phyloP scores from a whole-genome alignment of 2,888 invertebrate species.

The Thera britannica region DNA sequence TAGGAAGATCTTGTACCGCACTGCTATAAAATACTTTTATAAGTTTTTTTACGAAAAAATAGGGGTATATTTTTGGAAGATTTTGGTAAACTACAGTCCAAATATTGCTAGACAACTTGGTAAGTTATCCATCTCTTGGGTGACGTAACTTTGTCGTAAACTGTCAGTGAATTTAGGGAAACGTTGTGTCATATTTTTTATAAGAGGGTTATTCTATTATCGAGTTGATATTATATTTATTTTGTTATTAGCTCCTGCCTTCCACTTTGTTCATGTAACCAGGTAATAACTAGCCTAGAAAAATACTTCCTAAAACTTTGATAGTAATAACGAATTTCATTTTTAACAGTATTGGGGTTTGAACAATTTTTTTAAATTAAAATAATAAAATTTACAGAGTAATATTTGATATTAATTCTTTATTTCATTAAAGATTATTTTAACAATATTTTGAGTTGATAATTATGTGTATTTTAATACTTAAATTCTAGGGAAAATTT shows the following conservation, averaged over 20 bases:
- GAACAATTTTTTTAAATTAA: not conserved
- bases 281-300: too few relatives aligned
- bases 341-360: too few relatives aligned
- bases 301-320: too few relatives aligned
- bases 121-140: slow-evolving; percentile 10
- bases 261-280: too few relatives aligned
- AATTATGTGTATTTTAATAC: not conserved
- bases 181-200: not conserved
- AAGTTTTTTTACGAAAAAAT: not conserved
- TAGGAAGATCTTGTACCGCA: too few relatives aligned
- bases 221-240: too few relatives aligned
- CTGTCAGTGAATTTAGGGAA: not conserved
- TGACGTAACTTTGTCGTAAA: not conserved
- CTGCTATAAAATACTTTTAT: too few relatives aligned
- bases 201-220: too few relatives aligned
- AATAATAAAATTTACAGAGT: slow-evolving; percentile 17
- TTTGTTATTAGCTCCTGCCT: too few relatives aligned
- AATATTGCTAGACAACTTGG: slow-evolving; percentile 10
- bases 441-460: slow-evolving; percentile 5
- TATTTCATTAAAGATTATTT: slow-evolving; percentile 12
- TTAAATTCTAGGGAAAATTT: not conserved
- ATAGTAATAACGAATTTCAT: too few relatives aligned
- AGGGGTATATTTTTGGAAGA: not conserved
- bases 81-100: not conserved
- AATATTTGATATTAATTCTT: slow-evolving; percentile 14